Evolutionary conservation across 1,140 invertebrate species (phyloP), one percentile per base, ranked within the genome.

Genomic region (Drosophila malerkotliana): DNA sequence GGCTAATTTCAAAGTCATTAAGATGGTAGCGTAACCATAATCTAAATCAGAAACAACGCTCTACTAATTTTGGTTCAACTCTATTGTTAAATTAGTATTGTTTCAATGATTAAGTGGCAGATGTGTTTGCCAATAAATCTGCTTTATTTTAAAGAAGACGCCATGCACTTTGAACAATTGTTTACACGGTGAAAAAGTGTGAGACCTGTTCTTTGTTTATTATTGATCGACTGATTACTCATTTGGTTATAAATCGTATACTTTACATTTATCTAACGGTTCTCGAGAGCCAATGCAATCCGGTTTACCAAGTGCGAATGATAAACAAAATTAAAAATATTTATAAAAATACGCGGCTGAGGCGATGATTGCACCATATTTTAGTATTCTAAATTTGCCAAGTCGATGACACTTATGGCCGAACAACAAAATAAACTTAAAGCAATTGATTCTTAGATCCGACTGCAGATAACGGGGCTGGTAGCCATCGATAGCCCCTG

Each of bases 231-330:
- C 6, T 4, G 6, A 18, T 56, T 52, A 55, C 10, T 53, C 51
- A 66, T 32, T 41, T 21, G n/a, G 1, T 39, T 54, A 57, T 62
- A 72, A 66, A 59, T 67, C 59, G 28, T 73, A 61, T 64, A 64
- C 32, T 62, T 77, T 81, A 80, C 79, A 85, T 69, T 69, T 73
- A 55, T 47, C 34, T 81, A 81, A 85, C 67, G 73, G 82, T 71
- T 57, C 51, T 58, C 54, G 54, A 26, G 6, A 39, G n/a, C 24
- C 9, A 26, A 54, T 44, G 14, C 21, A 52, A 87, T 67, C 81
- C 77, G 80, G 80, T 85, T 85, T 72, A 52, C 49, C 41, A 60
- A 67, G 37, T 80, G 47, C 58, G 49, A 58, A 41, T 14, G 47
- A 74, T 60, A 74, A 74, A 59, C 68, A 83, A 52, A 79, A 6